phyloP scores from a whole-genome alignment of 2,113 vertebrate genomes.

The Struthio camelus region DNA sequence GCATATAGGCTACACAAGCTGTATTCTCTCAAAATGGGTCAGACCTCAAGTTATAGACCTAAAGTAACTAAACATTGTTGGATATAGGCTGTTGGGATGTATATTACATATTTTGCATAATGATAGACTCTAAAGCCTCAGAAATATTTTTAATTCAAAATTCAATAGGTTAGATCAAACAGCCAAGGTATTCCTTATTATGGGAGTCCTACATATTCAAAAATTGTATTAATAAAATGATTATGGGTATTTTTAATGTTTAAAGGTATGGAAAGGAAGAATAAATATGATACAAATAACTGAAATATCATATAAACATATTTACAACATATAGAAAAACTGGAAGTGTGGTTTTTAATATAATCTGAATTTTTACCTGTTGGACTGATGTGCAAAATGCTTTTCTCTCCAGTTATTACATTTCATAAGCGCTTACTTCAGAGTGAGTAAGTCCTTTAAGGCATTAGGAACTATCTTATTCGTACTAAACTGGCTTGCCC shows the following conservation, averaged over 20 bases:
- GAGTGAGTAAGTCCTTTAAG: background rate
- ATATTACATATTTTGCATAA: background rate
- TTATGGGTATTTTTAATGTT: background rate
- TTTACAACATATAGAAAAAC: background rate
- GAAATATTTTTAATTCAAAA: background rate
- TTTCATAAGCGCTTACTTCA: background rate
- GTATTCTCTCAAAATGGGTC: slow-evolving; percentile 7
- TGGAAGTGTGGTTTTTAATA: background rate
- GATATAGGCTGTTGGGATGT: background rate
- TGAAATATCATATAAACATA: background rate
- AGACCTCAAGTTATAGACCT: slow-evolving; percentile 21
- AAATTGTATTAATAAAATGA: background rate
- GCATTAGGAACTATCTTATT: background rate
- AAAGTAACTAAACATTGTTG: background rate
- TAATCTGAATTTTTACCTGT: background rate
- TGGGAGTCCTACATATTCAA: background rate
- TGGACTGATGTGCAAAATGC: background rate
- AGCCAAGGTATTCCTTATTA: background rate
- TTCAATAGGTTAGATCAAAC: background rate
- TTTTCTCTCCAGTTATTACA: background rate
- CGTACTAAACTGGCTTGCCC: background rate
- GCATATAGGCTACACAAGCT: background rate
- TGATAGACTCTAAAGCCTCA: background rate
- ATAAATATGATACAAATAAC: background rate
- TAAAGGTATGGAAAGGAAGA: background rate